phyloP scores from a whole-genome alignment of 2,113 vertebrate species.

The Cnemophilus loriae region DNA sequence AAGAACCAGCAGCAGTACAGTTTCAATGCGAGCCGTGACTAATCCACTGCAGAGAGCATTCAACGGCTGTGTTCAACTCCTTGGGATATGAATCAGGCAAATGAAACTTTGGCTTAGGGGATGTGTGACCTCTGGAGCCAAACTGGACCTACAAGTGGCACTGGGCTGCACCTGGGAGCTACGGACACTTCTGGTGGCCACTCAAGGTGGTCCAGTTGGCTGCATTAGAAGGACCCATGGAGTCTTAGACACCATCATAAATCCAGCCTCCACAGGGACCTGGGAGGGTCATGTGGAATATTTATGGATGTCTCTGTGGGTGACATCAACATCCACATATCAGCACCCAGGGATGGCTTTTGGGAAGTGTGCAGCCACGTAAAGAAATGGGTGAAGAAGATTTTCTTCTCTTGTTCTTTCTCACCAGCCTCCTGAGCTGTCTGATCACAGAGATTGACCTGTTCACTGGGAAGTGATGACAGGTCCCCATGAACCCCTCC shows the following conservation, averaged over 20 bases:
- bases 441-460: fast-evolving
- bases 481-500: neutral
- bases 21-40: conserved; percentile 62
- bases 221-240: neutral
- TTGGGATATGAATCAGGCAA: neutral
- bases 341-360: neutral
- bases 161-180: neutral
- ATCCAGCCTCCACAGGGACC: neutral
- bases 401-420: neutral
- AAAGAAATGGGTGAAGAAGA: neutral
- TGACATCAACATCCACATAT: neutral
- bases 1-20: conserved; percentile 27
- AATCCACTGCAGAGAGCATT: conserved; percentile 59
- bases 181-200: neutral
- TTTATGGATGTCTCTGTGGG: neutral
- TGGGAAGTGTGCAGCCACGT: neutral
- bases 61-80: conserved; percentile 13
- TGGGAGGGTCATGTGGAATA: fast-evolving
- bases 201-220: neutral
- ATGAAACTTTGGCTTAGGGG: neutral
- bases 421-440: neutral
- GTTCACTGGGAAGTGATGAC: neutral
- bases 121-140: neutral
- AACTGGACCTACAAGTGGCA: neutral
- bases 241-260: neutral